phyloP scores from a whole-genome alignment of 2,888 invertebrate species.

The Hylaea fasciaria region DNA sequence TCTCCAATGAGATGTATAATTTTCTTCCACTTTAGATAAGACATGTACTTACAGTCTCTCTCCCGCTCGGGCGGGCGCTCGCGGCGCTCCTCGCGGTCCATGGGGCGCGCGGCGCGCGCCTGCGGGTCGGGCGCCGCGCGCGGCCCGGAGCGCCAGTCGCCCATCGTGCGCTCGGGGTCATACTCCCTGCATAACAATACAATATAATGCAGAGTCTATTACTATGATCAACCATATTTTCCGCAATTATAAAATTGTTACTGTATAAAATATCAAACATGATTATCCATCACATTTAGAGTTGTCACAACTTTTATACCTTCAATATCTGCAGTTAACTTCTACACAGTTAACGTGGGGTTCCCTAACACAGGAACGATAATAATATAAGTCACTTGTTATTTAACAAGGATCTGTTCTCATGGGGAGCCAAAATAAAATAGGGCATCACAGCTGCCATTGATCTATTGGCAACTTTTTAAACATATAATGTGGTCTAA shows the following conservation, averaged over 20 bases:
- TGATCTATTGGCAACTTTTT: too few relatives aligned
- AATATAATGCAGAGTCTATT: not conserved
- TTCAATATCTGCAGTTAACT: too few relatives aligned
- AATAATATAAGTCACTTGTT: not conserved
- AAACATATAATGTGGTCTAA: too few relatives aligned
- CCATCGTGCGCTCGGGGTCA: slow-evolving; percentile 87
- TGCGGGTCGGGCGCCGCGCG: slow-evolving; percentile 80
- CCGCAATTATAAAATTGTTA: too few relatives aligned
- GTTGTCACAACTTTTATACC: too few relatives aligned
- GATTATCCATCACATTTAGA: too few relatives aligned
- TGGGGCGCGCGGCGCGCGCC: slow-evolving; percentile 71
- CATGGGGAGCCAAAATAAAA: not conserved
- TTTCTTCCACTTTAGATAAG: not conserved
- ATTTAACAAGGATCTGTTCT: slow-evolving; percentile 16
- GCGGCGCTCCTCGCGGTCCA: slow-evolving; percentile 73
- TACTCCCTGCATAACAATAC: slow-evolving; percentile 72
- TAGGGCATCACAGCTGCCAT: too few relatives aligned
- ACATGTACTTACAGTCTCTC: slow-evolving; percentile 61
- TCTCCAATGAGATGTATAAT: too few relatives aligned
- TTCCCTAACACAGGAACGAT: slow-evolving; percentile 3
- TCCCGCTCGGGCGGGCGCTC: slow-evolving; percentile 73
- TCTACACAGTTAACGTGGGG: not conserved
- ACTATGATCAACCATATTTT: too few relatives aligned
- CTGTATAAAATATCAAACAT: too few relatives aligned
- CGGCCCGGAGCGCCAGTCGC: slow-evolving; percentile 91